A percentile compares a stretch with the other conserved stretches of the same genome.
Evolutionary conservation across 2,113 vertebrate species (phyloP).

Genomic region (Felis catus): F.catus_Fca126_mat1.0 CM031412.1:233070001-233070500

Average conservation of each 20-base stretch:
- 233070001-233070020: neutral
- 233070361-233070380: fast-evolving
- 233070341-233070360: neutral
- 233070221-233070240: neutral
- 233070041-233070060: fast-evolving
- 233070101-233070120: neutral
- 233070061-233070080: fast-evolving
- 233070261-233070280: neutral
- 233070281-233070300: neutral
- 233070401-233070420: neutral
- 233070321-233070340: neutral
- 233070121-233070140: neutral
- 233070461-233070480: neutral
- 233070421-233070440: neutral
- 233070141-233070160: neutral
- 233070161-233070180: neutral
- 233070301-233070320: neutral
- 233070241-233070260: neutral
- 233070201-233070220: neutral
- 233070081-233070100: fast-evolving
- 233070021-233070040: neutral
- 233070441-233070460: neutral
- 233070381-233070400: neutral
- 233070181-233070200: neutral
- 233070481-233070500: neutral